Conservation (phyloP, 2,113 vertebrate species). For the Mus pahari region DNA sequence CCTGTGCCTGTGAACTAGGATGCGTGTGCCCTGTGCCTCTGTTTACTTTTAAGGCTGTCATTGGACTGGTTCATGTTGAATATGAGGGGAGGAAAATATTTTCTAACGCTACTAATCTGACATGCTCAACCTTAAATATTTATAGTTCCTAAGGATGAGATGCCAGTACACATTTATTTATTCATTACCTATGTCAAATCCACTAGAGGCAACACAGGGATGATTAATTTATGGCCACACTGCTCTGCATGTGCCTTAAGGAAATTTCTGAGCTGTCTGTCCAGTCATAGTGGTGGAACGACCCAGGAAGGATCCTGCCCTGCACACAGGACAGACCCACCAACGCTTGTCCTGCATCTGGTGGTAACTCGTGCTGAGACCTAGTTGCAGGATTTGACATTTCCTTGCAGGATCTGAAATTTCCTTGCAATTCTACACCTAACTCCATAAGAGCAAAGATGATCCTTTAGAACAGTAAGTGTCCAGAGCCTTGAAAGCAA, state of each 20-base stretch:
- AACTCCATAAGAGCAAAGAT: neutral
- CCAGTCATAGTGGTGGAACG: neutral
- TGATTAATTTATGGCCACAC: neutral
- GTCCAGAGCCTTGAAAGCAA: neutral
- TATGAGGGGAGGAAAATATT: neutral
- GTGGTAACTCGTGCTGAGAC: accelerated
- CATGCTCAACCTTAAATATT: neutral
- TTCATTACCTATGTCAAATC: neutral
- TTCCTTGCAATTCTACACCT: neutral
- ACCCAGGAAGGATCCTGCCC: neutral
- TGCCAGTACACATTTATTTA: neutral
- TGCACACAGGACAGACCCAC: neutral
- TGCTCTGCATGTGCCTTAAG: neutral
- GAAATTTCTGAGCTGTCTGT: neutral
- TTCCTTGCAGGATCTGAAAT: too few relatives aligned
- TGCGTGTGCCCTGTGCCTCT: neutral
- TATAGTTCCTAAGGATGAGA: neutral
- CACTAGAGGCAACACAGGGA: neutral
- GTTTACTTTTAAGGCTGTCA: neutral
- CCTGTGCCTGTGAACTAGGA: neutral
- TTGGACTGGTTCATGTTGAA: neutral
- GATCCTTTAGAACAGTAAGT: neutral
- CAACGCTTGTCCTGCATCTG: accelerated
- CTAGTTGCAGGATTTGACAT: too few relatives aligned
- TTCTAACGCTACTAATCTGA: neutral